phyloP scores from a whole-genome alignment of 1,140 invertebrate genomes.

The Wasmannia auropunctata region DNA sequence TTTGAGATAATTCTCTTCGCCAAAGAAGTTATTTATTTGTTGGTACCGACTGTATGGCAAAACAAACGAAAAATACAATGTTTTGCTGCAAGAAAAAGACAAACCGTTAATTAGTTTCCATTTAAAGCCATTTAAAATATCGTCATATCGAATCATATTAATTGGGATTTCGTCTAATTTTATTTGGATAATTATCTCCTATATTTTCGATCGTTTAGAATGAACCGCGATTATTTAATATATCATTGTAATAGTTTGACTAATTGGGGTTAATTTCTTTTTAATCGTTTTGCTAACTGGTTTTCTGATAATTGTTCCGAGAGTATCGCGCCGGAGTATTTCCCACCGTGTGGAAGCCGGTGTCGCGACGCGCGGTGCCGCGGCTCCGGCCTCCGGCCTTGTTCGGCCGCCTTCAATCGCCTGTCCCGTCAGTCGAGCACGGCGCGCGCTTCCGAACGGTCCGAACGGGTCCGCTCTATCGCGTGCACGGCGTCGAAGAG shows the following conservation, averaged over 20 bases:
- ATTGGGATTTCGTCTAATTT: neutral
- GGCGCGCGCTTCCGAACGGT: slow-evolving; percentile 62
- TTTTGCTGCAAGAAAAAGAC: neutral
- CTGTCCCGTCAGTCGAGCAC: slow-evolving; percentile 69
- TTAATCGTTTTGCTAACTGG: neutral
- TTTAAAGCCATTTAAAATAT: neutral
- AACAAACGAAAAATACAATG: neutral
- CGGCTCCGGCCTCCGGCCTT: slow-evolving; percentile 41
- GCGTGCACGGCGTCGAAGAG: slow-evolving; percentile 7
- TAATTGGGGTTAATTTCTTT: neutral
- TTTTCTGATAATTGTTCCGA: neutral
- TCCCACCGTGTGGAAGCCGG: neutral
- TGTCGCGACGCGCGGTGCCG: slow-evolving; percentile 48
- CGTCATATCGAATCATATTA: neutral
- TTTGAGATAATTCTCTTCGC: neutral
- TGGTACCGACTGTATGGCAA: neutral
- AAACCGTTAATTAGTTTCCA: neutral
- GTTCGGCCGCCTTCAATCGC: neutral
- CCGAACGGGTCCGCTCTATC: slow-evolving; percentile 44
- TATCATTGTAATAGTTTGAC: neutral
- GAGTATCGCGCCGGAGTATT: neutral
- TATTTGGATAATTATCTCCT: neutral
- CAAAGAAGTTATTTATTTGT: neutral
- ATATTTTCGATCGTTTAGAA: neutral
- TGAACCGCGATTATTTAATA: neutral